Base-by-base conservation (phyloP, 2,797 vertebrate genomes). In the Glossophaga mutica region DNA sequence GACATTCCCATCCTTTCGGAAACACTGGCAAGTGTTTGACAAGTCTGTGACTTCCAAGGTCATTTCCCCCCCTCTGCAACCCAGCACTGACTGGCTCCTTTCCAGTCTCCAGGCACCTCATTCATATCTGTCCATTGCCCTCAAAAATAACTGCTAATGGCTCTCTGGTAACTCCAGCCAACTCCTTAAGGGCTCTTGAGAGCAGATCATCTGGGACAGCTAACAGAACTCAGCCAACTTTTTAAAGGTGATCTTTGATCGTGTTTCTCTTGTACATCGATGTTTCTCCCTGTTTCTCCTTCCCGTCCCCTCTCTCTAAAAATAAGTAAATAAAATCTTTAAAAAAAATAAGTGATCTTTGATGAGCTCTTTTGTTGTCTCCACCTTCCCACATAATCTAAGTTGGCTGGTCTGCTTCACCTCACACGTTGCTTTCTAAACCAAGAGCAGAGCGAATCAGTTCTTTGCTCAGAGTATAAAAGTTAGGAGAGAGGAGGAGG, bases 101-200 rank as follows among this genome's bases (percentile, higher is more conserved):
- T 95, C 96, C 90, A 95, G 90, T 90, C 73, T 91, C 84, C 46
- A 83, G 78, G 78, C 52, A 90, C 82, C 88, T 94, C 78, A 81
- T 92, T 86, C 70, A 90, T 95, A 96, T 94, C 97, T 93, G 88
- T 88, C 94, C 88, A 84, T 6, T 92, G 93, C 71, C 95, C 88
- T 97, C n/a, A 98, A 96, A 96, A 97, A 96, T 94, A 97, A 94
- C 88, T 95, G 95, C 95, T 97, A 97, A 97, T 97, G 96, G 95
- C 89, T 96, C 76, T 96, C 62, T 44, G 59, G 89, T 70, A 86
- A 92, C 83, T 82, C 50, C 89, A 93, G 96, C 96, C 97, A 97
- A 91, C 32, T 96, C 59, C 50, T 77, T 87, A 94, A 90, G 26
- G 71, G 90, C 83, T 96, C 86, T 86, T 94, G 87, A 96, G 95